A percentile compares a stretch with the other conserved stretches of the same genome.
phyloP scores from a whole-genome alignment of 2,888 invertebrate genomes.

The Gisinianus flammeolus region DNA sequence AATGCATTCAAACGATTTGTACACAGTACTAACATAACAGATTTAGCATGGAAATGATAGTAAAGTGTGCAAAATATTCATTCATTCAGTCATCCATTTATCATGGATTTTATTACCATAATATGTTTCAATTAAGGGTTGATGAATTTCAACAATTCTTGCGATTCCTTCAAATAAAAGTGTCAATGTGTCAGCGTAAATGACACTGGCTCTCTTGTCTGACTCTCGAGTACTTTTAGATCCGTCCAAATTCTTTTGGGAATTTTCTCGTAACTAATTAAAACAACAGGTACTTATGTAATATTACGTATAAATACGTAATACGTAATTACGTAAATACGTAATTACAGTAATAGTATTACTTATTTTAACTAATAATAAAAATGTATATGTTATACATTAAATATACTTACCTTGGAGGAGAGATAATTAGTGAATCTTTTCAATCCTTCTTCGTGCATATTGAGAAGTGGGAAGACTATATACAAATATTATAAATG shows the following conservation, averaged over 20 bases:
- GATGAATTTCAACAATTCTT: slow-evolving; percentile 81
- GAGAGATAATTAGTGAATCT: slow-evolving; percentile 87
- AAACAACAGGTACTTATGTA: neutral
- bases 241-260: slow-evolving; percentile 74
- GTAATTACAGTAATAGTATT: neutral
- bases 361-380: neutral
- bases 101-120: no score
- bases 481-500: no score
- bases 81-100: no score
- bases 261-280: slow-evolving; percentile 68
- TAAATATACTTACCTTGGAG: slow-evolving; percentile 69
- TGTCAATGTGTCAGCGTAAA: slow-evolving; percentile 85
- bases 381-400: neutral
- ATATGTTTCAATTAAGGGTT: slow-evolving; percentile 86
- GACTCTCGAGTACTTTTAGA: slow-evolving; percentile 70
- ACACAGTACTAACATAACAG: no score
- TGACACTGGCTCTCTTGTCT: slow-evolving; percentile 76
- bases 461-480: slow-evolving; percentile 91
- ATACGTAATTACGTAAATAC: neutral
- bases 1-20: no score
- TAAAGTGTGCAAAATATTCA: no score
- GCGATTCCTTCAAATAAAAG: slow-evolving; percentile 85
- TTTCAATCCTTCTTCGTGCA: slow-evolving; percentile 86
- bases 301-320: no score
- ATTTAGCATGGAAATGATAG: no score